These are phyloP conservation scores for Tridacna crocea DNA, from an alignment of 2,888 invertebrate genomes.

Conservation along the genomic window DNA sequence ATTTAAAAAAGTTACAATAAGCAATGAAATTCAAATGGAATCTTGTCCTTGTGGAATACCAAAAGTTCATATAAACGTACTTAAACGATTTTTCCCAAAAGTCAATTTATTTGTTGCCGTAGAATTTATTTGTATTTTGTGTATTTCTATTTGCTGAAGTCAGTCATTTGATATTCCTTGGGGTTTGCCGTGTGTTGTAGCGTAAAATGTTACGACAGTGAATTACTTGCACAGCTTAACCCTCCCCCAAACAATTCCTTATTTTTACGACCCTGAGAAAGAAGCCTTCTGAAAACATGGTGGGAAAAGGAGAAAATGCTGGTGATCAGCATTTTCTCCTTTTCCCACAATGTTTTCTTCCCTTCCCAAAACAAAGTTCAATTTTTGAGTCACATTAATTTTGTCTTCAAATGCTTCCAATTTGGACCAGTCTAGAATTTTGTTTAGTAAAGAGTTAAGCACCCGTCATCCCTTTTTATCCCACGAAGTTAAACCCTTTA, in stretches of 20 bases:
- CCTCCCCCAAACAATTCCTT: not conserved
- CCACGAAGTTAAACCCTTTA: too few species aligned
- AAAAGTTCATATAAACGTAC: constrained; percentile 1
- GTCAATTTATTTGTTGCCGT: constrained; percentile 13
- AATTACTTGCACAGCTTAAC: not conserved
- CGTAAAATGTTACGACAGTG: not conserved
- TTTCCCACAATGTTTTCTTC: not conserved
- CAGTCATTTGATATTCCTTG: not conserved
- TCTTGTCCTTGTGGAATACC: constrained; percentile 1
- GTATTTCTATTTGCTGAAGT: constrained; percentile 9
- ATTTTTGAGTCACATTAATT: too few species aligned
- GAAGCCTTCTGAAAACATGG: not conserved
- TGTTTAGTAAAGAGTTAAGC: too few species aligned
- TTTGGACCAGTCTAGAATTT: too few species aligned
- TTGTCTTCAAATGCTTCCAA: too few species aligned
- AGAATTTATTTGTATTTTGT: constrained; percentile 20
- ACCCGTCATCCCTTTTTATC: too few species aligned
- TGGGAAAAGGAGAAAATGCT: not conserved
- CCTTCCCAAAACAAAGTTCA: not conserved
- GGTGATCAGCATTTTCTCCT: not conserved
- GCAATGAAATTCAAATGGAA: constrained; percentile 16
- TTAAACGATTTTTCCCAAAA: constrained; percentile 3
- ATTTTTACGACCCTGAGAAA: not conserved
- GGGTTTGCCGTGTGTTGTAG: not conserved
- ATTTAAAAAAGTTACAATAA: constrained; percentile 18